Conservation (phyloP, 2,113 vertebrate genomes). For the Saccopteryx bilineata region DNA sequence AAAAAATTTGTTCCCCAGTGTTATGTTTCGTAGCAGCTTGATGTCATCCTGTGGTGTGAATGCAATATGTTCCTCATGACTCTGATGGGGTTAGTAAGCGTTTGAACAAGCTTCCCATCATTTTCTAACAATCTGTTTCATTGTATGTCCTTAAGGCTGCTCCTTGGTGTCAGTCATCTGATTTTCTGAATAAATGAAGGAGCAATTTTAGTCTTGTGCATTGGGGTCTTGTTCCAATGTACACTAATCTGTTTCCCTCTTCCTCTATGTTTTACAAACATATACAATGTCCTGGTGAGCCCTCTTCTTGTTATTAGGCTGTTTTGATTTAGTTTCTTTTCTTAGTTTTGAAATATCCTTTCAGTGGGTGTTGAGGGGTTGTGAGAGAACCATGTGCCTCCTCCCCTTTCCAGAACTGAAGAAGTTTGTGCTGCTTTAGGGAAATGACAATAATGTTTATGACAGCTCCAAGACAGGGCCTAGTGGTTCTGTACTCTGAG, state of each 20-base stretch:
- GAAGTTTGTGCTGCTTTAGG: too few species aligned
- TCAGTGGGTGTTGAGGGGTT: accelerated
- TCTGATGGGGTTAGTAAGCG: too few species aligned
- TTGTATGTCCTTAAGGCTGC: neutral
- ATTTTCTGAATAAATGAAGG: neutral
- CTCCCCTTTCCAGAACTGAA: neutral
- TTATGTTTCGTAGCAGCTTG: neutral
- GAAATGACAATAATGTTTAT: neutral
- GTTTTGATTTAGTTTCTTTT: neutral
- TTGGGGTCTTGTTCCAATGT: neutral
- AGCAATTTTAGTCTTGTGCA: neutral
- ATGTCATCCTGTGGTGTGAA: neutral
- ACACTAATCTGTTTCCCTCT: neutral
- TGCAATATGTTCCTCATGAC: too few species aligned
- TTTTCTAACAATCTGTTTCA: neutral
- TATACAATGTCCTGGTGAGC: too few species aligned
- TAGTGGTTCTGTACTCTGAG: too few species aligned
- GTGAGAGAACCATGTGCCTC: neutral
- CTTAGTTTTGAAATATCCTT: neutral
- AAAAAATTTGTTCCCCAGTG: too few species aligned
- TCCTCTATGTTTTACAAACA: neutral
- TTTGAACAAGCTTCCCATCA: neutral
- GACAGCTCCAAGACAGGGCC: neutral
- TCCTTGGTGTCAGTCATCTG: neutral
- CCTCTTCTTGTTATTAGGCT: neutral